A percentile compares a stretch with the other conserved stretches of the same genome.
Conservation (phyloP, 2,888 invertebrate genomes). For the Eupsilia transversa region DNA sequence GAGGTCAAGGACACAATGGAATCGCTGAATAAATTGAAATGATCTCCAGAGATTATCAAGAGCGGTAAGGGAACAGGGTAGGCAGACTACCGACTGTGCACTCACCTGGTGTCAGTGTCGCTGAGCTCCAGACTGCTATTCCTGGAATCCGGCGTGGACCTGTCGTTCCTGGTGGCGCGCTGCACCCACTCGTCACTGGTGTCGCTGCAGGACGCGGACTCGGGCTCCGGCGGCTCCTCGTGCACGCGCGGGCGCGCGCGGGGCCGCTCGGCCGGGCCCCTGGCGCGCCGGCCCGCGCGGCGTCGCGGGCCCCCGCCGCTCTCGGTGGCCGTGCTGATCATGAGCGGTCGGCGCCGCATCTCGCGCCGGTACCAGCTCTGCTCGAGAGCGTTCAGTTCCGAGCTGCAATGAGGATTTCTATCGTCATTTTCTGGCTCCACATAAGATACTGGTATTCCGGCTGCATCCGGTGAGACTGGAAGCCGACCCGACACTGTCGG, state of each 20-base stretch:
- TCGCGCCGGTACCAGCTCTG: slow-evolving; percentile 92
- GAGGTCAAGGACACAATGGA: neutral
- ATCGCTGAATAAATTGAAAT: no score
- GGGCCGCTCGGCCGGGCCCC: slow-evolving; percentile 52
- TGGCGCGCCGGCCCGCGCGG: slow-evolving; percentile 59
- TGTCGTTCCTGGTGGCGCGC: slow-evolving; percentile 67
- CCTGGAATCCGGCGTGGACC: slow-evolving; percentile 56
- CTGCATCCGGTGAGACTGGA: no score
- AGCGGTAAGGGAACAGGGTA: no score
- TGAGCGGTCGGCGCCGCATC: slow-evolving; percentile 94
- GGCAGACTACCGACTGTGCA: neutral
- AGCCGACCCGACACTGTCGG: no score
- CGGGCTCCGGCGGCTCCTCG: slow-evolving; percentile 56
- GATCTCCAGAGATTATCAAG: neutral
- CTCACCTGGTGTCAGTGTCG: slow-evolving; percentile 65
- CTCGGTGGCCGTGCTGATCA: slow-evolving; percentile 91
- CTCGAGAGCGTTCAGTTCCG: slow-evolving; percentile 86
- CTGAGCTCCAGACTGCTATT: slow-evolving; percentile 68
- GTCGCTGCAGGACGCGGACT: slow-evolving; percentile 67
- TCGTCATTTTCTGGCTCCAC: no score
- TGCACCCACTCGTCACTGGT: slow-evolving; percentile 81
- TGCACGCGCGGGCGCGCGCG: no score
- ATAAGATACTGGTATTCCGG: no score
- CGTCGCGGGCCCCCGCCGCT: slow-evolving; percentile 69
- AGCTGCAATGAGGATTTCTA: slow-evolving; percentile 72